Conservation (phyloP, 2,797 vertebrate species). For the Molossus alvarezi region DNA sequence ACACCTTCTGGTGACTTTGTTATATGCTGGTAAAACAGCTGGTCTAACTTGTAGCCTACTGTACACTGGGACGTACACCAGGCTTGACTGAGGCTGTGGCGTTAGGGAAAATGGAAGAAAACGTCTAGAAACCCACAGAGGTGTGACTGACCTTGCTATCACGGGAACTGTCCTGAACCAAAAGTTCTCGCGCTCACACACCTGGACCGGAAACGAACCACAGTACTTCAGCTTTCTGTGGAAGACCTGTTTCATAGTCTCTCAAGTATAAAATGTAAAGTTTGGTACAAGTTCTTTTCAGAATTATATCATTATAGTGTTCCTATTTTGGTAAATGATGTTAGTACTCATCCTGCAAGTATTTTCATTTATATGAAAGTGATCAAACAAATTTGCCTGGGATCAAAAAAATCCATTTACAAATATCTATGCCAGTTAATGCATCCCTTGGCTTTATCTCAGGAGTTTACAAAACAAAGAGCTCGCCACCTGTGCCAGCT, state of each 20-base stretch:
- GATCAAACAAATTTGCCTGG: slow-evolving; percentile 63
- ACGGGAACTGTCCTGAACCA: neutral
- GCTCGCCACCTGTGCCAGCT: accelerated
- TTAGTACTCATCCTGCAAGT: slow-evolving; percentile 61
- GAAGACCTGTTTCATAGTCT: slow-evolving; percentile 25
- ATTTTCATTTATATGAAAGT: slow-evolving; percentile 69
- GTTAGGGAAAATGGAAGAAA: neutral
- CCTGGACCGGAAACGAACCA: slow-evolving; percentile 19
- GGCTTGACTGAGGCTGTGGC: accelerated
- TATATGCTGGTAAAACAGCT: neutral
- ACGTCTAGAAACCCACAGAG: neutral
- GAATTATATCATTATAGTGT: neutral
- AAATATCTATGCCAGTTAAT: slow-evolving; percentile 26
- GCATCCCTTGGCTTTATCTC: slow-evolving; percentile 7
- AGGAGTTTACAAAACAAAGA: neutral
- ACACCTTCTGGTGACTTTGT: too few species aligned
- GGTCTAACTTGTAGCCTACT: neutral
- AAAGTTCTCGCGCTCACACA: neutral
- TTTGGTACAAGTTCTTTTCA: slow-evolving; percentile 26
- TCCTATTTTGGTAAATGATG: slow-evolving; percentile 26
- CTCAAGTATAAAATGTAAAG: neutral
- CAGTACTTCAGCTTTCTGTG: neutral
- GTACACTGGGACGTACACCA: accelerated
- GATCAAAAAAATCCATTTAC: neutral
- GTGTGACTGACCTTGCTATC: neutral